These are phyloP conservation scores for Muntiacus muntjak DNA, from an alignment of 2,113 vertebrate genomes.

Conservation along the genomic window DNA sequence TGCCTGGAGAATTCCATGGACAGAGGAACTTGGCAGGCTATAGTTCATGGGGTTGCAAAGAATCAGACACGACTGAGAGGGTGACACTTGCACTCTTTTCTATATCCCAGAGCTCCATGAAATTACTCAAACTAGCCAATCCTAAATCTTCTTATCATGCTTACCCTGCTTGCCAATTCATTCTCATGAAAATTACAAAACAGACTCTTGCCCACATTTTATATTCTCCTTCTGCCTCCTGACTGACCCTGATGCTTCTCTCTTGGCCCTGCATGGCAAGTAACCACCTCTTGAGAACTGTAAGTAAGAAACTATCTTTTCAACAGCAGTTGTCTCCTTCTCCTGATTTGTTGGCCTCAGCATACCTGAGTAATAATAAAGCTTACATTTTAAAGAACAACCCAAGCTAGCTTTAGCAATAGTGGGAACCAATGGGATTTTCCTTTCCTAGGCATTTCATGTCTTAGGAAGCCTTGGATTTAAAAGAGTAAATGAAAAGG, in stretches of 20 bases:
- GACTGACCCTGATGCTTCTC: not conserved
- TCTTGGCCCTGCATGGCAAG: accelerated
- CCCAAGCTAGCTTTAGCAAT: not conserved
- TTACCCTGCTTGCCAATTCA: not conserved
- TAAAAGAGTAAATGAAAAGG: not conserved
- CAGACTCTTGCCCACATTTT: not conserved
- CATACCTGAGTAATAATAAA: not conserved
- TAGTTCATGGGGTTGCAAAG: not conserved
- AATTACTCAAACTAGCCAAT: not conserved
- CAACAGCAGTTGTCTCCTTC: accelerated
- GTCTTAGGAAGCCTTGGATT: not conserved
- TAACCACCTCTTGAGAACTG: too few species aligned
- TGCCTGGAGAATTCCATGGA: not conserved
- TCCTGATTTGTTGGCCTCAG: not conserved
- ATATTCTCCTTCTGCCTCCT: not conserved
- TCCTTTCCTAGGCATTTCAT: not conserved
- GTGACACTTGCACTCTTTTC: not conserved
- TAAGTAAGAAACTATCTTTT: not conserved
- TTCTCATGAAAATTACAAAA: not conserved
- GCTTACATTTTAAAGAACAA: not conserved
- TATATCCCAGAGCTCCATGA: not conserved
- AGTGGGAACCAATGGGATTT: not conserved
- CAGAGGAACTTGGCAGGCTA: not conserved
- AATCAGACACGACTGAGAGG: not conserved
- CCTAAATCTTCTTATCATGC: not conserved